These are phyloP conservation scores for Andrena marginata DNA, from an alignment of 2,888 invertebrate genomes.

Conservation along the genomic window DNA sequence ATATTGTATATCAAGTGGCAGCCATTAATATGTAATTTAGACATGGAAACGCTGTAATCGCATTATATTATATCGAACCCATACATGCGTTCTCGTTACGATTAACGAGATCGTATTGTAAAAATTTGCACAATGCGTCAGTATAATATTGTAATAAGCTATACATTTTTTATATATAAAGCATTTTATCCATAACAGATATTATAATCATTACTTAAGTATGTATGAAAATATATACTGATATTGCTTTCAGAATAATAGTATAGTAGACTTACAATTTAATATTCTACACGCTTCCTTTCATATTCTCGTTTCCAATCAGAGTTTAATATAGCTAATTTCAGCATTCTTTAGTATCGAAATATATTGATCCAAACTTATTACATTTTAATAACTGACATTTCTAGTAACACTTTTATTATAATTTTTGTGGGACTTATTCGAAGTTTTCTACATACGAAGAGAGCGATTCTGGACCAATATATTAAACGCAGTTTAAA, in stretches of 20 bases:
- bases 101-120: conserved; percentile 1
- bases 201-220: conserved; percentile 18
- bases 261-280: conserved; percentile 11
- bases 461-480: conserved; percentile 22
- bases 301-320: conserved; percentile 14
- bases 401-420: neutral
- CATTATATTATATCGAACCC: neutral
- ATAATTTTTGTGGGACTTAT: too few relatives aligned
- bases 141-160: conserved; percentile 15
- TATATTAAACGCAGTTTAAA: conserved; percentile 28
- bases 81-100: neutral
- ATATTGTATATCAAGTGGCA: conserved; percentile 14
- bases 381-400: conserved; percentile 24
- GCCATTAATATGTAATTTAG: neutral
- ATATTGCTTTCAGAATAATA: conserved; percentile 13
- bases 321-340: conserved; percentile 22
- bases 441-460: conserved; percentile 1
- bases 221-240: conserved; percentile 20
- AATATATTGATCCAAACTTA: conserved; percentile 33
- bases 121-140: conserved; percentile 5
- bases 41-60: neutral
- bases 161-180: conserved; percentile 23
- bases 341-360: conserved; percentile 8
- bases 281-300: conserved; percentile 26
- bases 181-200: conserved; percentile 6